Percentiles rank a stretch among this genome's conserved stretches.
Conservation (phyloP, 2,113 vertebrate genomes). For the Limnothrissa miodon region DNA sequence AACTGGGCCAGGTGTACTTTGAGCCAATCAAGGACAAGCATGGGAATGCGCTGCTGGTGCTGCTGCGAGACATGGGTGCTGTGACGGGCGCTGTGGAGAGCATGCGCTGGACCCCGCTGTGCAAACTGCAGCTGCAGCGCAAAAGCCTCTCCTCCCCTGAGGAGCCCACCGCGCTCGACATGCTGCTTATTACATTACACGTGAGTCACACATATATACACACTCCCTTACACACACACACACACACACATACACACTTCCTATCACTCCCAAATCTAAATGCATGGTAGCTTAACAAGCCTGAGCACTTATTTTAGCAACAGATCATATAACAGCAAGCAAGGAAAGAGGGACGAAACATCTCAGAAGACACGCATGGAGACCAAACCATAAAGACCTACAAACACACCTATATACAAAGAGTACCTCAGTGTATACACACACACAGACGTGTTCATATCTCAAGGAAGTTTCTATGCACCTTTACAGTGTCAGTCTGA, state of each 20-base stretch:
- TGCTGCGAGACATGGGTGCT: slow-evolving; percentile 80
- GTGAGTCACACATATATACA: slow-evolving; percentile 58
- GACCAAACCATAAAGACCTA: not conserved
- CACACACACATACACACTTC: slow-evolving; percentile 1
- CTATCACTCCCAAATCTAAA: slow-evolving; percentile 5
- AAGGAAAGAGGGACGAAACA: not conserved
- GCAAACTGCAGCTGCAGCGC: slow-evolving; percentile 83
- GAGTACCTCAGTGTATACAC: not conserved
- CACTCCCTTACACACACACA: not conserved
- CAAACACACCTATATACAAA: not conserved
- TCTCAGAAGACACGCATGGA: not conserved
- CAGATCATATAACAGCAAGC: slow-evolving; percentile 10
- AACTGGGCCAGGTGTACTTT: slow-evolving; percentile 85
- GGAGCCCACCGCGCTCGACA: slow-evolving; percentile 84
- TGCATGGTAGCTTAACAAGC: slow-evolving; percentile 10
- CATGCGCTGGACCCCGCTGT: slow-evolving; percentile 80
- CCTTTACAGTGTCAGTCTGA: not conserved
- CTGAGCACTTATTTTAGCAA: not conserved
- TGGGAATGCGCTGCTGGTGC: slow-evolving; percentile 85
- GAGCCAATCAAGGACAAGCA: slow-evolving; percentile 89
- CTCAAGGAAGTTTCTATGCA: not conserved
- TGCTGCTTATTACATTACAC: slow-evolving; percentile 81
- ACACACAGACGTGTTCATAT: not conserved
- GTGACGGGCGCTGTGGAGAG: slow-evolving; percentile 77
- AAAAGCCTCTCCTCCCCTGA: slow-evolving; percentile 84